Base-by-base conservation (phyloP, 2,797 vertebrate genomes). In the Enteromius afrohamiltoni region DNA sequence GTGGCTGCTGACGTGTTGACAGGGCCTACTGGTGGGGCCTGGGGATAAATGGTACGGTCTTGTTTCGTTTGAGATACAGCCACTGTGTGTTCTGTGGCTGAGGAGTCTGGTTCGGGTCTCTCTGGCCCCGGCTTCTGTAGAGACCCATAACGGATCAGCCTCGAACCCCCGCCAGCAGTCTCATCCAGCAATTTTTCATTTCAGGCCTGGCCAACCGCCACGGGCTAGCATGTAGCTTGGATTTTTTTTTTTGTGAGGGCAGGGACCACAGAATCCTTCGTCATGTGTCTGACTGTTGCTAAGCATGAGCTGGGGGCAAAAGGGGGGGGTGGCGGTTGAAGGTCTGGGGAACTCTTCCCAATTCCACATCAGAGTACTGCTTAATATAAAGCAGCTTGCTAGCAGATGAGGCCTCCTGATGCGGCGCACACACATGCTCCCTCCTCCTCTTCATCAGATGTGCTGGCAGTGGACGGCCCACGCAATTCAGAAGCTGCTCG, bases 311-410 rank as follows among this genome's bases (percentile, higher is more conserved):
- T 67, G 71, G 77, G 79, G 81, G 51, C 31, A 64, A 60, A 78
- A 42, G 55, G 73, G 31, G 88, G 81, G 83, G 89, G 88, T 73
- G 81, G 87, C 26, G 80, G 76, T 82, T 87, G 83, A 77, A 80
- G 86, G 84, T 86, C 84, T 85, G 82, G 83, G 85, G 85, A 88
- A 92, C 93, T 94, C 92, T 91, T 93, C 91, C 92, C 92, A 93
- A 94, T 93, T 93, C 92, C 93, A 94, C 93, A 93, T 94, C 94
- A 94, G 90, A 94, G 92, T 87, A 86, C 86, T 90, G 86, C 89
- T 90, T 94, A 95, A 95, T 91, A 92, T 87, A 93, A 95, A 95
- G 84, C 95, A 95, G 94, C 93, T 94, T 93, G 93, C 89, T 91
- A 75, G 19, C 94, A 95, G 93, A 95, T 94, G 93, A 93, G 92